Percentiles rank a stretch among this genome's conserved stretches.
These are phyloP conservation scores for Prinia subflava DNA, from an alignment of 2,113 vertebrate genomes.

Conservation along the genomic window DNA sequence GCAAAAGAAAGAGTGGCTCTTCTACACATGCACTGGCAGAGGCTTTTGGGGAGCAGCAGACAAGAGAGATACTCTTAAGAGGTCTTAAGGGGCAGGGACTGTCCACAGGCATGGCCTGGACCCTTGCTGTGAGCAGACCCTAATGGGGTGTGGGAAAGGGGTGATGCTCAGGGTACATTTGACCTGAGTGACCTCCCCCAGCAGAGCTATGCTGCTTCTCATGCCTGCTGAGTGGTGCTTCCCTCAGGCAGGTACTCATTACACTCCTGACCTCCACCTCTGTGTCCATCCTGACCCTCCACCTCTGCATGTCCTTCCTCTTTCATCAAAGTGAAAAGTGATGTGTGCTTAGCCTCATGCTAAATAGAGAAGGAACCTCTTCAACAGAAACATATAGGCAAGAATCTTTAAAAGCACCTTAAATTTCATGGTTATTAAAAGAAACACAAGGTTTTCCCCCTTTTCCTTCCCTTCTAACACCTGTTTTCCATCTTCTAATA, in stretches of 20 bases:
- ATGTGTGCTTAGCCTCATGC: background rate
- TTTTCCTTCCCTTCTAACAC: background rate
- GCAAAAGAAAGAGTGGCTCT: background rate
- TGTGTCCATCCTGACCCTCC: background rate
- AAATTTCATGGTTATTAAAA: background rate
- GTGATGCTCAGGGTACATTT: background rate
- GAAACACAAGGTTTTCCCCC: background rate
- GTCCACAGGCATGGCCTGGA: background rate
- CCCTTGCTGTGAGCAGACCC: background rate
- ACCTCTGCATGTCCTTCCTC: background rate
- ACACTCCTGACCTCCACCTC: background rate
- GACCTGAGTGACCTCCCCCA: rapidly evolving
- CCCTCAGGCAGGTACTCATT: background rate
- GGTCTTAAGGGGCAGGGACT: background rate
- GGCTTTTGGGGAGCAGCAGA: background rate
- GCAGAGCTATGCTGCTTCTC: background rate
- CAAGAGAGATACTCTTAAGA: rapidly evolving
- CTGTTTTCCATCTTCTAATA: background rate
- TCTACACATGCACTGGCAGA: background rate
- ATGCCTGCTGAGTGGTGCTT: background rate
- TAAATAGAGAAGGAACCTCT: background rate
- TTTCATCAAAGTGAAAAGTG: background rate
- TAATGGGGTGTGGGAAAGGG: background rate
- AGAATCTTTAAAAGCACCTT: background rate
- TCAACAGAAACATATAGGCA: background rate